Evolutionary conservation across 2,797 vertebrate genomes (phyloP).

Genomic region (Halcyon chelicuti): DNA sequence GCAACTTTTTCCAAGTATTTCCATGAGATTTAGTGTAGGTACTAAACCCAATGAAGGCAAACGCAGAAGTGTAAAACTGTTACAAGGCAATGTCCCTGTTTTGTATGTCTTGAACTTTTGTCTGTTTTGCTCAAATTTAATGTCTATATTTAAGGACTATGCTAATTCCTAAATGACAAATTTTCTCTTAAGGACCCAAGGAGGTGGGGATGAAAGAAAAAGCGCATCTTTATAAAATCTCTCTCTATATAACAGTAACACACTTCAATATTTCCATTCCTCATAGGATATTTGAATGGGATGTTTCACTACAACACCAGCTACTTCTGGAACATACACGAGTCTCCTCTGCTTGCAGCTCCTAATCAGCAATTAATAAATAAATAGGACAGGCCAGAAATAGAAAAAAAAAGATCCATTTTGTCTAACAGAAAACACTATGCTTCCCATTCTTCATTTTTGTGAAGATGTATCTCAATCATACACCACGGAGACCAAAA

Average conservation of each 20-base stretch:
- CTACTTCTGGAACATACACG: not conserved
- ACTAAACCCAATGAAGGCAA: not conserved
- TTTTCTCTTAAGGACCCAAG: not conserved
- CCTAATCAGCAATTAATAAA: not conserved
- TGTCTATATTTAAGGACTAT: not conserved
- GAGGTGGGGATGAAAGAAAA: not conserved
- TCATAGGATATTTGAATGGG: not conserved
- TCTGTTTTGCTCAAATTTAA: not conserved
- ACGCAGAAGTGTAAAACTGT: not conserved
- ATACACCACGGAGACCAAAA: rapidly evolving
- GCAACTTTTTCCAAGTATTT: not conserved
- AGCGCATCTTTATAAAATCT: not conserved
- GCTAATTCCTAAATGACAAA: not conserved
- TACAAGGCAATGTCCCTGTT: not conserved
- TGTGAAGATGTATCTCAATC: not conserved
- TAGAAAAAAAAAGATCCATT: not conserved
- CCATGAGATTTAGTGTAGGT: not conserved
- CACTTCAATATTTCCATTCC: not conserved
- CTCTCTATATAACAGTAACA: not conserved
- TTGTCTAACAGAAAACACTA: not conserved
- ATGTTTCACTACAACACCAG: not conserved
- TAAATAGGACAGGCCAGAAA: not conserved
- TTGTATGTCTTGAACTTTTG: not conserved
- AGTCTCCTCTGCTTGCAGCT: not conserved
- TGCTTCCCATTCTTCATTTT: not conserved